These are phyloP conservation scores for Halcyon malimbica DNA, from an alignment of 2,113 vertebrate species.

Conservation along the genomic window DNA sequence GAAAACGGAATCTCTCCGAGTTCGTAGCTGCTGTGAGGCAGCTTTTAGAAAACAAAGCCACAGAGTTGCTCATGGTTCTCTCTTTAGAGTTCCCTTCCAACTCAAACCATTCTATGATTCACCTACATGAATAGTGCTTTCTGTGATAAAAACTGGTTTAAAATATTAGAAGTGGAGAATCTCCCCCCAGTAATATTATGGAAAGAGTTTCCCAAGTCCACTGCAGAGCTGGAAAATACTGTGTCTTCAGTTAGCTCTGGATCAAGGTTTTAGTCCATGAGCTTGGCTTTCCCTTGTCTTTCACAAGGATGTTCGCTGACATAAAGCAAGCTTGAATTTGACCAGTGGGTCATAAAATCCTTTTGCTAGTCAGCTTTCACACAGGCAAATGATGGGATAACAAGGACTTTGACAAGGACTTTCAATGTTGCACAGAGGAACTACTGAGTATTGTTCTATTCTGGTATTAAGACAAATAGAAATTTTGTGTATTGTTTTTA, in stretches of 20 bases:
- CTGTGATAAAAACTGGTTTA: neutral
- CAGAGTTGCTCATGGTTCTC: neutral
- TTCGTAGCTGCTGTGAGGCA: neutral
- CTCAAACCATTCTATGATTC: neutral
- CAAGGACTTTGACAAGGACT: neutral
- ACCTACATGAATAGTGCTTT: neutral
- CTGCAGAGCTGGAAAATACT: neutral
- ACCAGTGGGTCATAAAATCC: neutral
- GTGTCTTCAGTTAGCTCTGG: neutral
- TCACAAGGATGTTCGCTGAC: neutral
- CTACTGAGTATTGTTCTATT: neutral
- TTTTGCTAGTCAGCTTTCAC: neutral
- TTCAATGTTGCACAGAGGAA: neutral
- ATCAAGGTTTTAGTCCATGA: neutral
- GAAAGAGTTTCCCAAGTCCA: neutral
- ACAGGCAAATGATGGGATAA: neutral
- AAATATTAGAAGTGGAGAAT: neutral
- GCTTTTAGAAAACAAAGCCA: neutral
- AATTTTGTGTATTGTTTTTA: constrained; percentile 8
- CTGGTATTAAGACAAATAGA: neutral
- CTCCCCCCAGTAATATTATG: accelerated
- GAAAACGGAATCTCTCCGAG: neutral
- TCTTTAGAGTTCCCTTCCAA: too few species aligned
- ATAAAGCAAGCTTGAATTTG: neutral
- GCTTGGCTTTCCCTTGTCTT: neutral